Base-by-base conservation (phyloP, 2,888 invertebrate species). In the Magallana nippona region DNA sequence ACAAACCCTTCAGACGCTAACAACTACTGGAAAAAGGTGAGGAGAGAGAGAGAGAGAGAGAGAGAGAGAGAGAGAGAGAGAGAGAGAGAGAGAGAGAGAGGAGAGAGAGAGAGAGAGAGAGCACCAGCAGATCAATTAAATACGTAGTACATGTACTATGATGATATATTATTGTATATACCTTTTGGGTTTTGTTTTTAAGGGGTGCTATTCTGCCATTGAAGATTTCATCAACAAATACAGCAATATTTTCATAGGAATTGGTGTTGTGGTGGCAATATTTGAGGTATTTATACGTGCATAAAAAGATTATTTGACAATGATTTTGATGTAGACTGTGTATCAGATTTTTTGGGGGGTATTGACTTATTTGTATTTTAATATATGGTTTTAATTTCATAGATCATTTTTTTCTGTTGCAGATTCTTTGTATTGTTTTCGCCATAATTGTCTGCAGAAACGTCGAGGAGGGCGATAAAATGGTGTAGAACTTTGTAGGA, bases 181-280 rank as follows among this genome's bases (percentile, higher is more conserved):
- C 55, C 55, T 78, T 44, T 17, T 10, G 15, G 57, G 78, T 80
- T 71, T 10, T 22, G 22, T 81, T 78, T 78, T 83, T 1, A 58
- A 88, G 88, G 88, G 87, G 11, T 88, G 88, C 79, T 87, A 86
- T 71, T 83, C 84, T 13, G 62, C 86, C 8, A 63, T 88, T 19
- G 83, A 84, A 27, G 82, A 85, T 11, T 84, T 83, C 81, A 63
- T 88, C n/a, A 80, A 80, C 11, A 27, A 44, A 5, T 88, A 86
- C 84, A 84, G 86, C 58, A 82, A 63, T 27, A 83, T 86, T 1
- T 82, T 86, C 62, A 84, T 88, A 22, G 88, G 83, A 17, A 82
- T 87, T 2, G 86, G 88, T 13, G 84, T 86, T 13, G 27, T 77
- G 27, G 82, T 86, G 1, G 80, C 87, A 56, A 44, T 87, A 10